Conservation (phyloP, 2,797 vertebrate species). For the Australoheros facetus region DNA sequence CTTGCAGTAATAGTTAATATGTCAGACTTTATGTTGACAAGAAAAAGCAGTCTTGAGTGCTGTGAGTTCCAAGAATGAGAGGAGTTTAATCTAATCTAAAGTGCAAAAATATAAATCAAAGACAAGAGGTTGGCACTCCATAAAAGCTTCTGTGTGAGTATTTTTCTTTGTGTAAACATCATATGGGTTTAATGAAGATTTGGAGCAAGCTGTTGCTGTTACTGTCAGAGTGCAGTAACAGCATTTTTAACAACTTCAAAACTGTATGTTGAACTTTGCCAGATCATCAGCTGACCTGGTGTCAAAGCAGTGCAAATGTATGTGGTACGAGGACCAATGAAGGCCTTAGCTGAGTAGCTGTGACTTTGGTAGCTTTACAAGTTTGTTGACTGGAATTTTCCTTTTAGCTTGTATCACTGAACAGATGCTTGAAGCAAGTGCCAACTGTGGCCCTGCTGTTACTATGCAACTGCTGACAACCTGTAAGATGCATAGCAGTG, state of each 20-base stretch:
- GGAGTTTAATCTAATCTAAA: not conserved
- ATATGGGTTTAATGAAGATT: not conserved
- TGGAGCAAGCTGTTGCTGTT: not conserved
- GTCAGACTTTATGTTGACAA: not conserved
- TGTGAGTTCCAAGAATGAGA: not conserved
- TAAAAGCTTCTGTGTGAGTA: constrained; percentile 6
- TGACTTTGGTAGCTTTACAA: constrained; percentile 25
- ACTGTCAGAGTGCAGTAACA: not conserved
- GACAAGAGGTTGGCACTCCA: not conserved
- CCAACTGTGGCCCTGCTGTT: constrained; percentile 15
- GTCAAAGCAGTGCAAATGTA: not conserved
- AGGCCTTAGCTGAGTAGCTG: not conserved
- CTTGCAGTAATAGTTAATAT: not conserved
- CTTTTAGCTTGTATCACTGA: constrained; percentile 13
- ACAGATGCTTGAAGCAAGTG: constrained; percentile 37
- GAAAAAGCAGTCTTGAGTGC: not conserved
- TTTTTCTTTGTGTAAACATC: constrained; percentile 12
- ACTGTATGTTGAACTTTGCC: not conserved
- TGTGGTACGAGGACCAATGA: not conserved
- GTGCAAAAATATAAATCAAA: constrained; percentile 1
- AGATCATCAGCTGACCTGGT: not conserved
- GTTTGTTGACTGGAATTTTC: constrained; percentile 26
- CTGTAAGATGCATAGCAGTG: constrained; percentile 29
- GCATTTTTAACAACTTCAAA: not conserved
- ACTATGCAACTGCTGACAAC: constrained; percentile 34